Evolutionary conservation across 2,888 invertebrate genomes (phyloP), one percentile per base, ranked within the genome.

Genomic region (Rhimphoctona megacephalus): DNA sequence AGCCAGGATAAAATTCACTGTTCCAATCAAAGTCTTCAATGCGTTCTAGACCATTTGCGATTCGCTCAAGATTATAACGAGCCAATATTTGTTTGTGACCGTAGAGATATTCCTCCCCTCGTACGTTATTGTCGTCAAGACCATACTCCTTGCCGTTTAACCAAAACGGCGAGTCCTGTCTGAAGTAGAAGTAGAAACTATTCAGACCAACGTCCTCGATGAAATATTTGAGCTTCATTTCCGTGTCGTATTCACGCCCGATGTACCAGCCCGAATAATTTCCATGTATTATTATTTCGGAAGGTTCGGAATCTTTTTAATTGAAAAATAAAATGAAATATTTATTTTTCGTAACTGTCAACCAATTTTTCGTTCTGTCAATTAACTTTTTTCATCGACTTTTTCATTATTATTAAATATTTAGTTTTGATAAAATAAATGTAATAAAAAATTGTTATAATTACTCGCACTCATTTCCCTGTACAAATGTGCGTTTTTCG

Each of bases 201-300:
- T 96, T 97, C 90, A 96, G 94, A 85, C 96, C 97, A 89, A 97
- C 95, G 91, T 97, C 97, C 92, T 97, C 97, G 49, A 96, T 96
- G 94, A 97, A 96, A 94, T 97, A 97, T 54, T 96, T 95, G 82
- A 97, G 89, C 84, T 95, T 95, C 90, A 95, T 95, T 90, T 97
- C 96, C 2, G 95, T 92, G 89, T 96, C 95, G 88, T 95, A 95
- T 90, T 95, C 95, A 3, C 89, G 90, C 22, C 95, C 93, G 57
- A 95, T 91, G 94, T 95, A 90, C 95, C 95, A 92, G 89, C 95
- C 95, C 19, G 96, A 96, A 90, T 96, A 96, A 92, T 96, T 96
- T 25, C 95, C 94, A 82, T 95, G 95, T 90, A 95, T 94, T 39
- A 95, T 93, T 88, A 95, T 90, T 66, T 95, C 92, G 33, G 93